Percentiles rank a stretch among this genome's conserved stretches.
Conservation (phyloP, 1,140 invertebrate species). For the Chrysoperla carnea region DNA sequence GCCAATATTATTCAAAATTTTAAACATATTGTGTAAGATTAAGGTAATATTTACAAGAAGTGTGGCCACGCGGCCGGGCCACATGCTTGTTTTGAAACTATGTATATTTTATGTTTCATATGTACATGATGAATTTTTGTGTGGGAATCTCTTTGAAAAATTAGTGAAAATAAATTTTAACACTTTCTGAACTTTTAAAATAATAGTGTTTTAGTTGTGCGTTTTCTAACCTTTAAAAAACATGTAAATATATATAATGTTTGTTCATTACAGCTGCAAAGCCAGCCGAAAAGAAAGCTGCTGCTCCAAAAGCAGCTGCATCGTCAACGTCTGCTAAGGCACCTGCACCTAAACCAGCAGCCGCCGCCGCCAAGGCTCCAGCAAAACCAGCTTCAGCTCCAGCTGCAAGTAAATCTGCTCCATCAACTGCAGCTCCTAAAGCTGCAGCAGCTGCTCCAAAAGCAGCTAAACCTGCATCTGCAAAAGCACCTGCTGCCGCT, state of each 20-base stretch:
- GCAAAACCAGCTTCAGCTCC: constrained; percentile 19
- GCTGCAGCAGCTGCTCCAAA: constrained; percentile 22
- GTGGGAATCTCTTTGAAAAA: constrained; percentile 43
- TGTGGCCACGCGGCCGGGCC: too few relatives aligned
- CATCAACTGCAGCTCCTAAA: constrained; percentile 16
- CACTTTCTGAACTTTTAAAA: constrained; percentile 17
- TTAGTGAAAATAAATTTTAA: constrained; percentile 12
- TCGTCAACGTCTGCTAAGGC: constrained; percentile 20
- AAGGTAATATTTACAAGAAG: background rate
- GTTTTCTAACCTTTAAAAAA: background rate
- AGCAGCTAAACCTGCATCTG: constrained; percentile 17
- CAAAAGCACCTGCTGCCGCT: constrained; percentile 28
- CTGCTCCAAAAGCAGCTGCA: constrained; percentile 13
- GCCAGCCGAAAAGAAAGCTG: constrained; percentile 43
- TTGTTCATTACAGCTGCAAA: constrained; percentile 22
- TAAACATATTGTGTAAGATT: constrained; percentile 12
- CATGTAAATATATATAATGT: constrained; percentile 8
- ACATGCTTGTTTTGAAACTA: too few relatives aligned
- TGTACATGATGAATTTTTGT: constrained; percentile 20
- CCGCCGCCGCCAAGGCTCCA: constrained; percentile 25
- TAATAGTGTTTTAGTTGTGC: constrained; percentile 2
- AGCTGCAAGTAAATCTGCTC: constrained; percentile 11
- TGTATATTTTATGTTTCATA: too few relatives aligned
- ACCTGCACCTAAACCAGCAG: constrained; percentile 21
- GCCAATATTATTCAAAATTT: constrained; percentile 1